phyloP scores from a whole-genome alignment of 1,140 invertebrate species.

The Drosophila truncata region DNA sequence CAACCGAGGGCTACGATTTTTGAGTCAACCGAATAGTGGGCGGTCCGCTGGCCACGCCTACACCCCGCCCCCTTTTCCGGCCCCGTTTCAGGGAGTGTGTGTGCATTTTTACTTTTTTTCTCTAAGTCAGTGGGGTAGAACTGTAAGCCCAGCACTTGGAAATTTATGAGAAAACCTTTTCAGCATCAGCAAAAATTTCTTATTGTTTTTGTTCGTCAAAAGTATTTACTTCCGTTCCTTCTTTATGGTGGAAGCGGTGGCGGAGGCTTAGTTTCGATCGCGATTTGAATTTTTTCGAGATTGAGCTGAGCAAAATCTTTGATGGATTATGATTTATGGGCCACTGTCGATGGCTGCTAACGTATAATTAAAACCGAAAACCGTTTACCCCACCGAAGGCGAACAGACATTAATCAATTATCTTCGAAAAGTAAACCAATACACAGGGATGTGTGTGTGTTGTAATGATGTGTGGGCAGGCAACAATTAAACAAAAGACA shows the following conservation, averaged over 20 bases:
- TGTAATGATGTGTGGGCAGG: constrained; percentile 71
- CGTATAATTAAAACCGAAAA: constrained; percentile 78
- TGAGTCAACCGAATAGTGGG: constrained; percentile 55
- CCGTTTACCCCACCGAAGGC: constrained; percentile 51
- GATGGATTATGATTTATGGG: constrained; percentile 84
- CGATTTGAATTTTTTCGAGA: constrained; percentile 60
- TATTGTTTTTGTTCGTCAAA: constrained; percentile 56
- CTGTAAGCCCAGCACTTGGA: constrained; percentile 22
- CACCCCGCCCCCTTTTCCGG: constrained; percentile 43
- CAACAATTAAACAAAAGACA: constrained; percentile 84
- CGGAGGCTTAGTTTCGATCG: constrained; percentile 56
- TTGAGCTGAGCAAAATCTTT: constrained; percentile 69
- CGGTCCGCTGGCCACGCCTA: constrained; percentile 65
- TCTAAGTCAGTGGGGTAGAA: constrained; percentile 70
- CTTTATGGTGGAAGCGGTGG: background rate
- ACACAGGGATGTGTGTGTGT: constrained; percentile 33
- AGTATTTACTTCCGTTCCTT: constrained; percentile 75
- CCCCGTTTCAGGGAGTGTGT: constrained; percentile 45
- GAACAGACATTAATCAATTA: constrained; percentile 77
- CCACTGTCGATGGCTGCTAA: constrained; percentile 63
- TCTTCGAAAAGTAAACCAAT: constrained; percentile 65
- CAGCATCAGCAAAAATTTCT: constrained; percentile 44
- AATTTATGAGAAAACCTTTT: constrained; percentile 61
- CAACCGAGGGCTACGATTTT: constrained; percentile 48
- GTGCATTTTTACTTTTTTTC: constrained; percentile 28